These are phyloP conservation scores for Campoplex nolae DNA, from an alignment of 2,888 invertebrate genomes.

Conservation along the genomic window DNA sequence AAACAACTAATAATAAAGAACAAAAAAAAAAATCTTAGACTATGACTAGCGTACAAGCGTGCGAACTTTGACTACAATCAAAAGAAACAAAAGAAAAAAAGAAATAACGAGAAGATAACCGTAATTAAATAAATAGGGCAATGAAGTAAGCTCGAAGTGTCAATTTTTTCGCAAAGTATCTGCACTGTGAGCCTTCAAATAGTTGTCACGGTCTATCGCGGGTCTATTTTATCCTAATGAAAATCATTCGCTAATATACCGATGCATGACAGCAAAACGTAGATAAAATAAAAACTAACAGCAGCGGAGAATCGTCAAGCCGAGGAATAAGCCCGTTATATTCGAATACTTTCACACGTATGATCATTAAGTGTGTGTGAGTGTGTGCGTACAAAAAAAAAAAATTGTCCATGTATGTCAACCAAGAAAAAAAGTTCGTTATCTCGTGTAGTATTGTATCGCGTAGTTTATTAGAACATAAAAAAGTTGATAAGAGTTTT, in stretches of 20 bases:
- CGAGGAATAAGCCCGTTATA: background rate
- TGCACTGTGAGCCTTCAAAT: constrained; percentile 67
- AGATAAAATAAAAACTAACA: constrained; percentile 18
- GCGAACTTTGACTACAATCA: constrained; percentile 63
- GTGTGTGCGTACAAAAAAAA: constrained; percentile 50
- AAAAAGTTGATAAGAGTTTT: constrained; percentile 36
- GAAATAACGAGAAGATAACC: constrained; percentile 1
- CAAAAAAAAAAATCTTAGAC: constrained; percentile 36
- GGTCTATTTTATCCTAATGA: constrained; percentile 51
- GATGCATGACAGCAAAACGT: constrained; percentile 22
- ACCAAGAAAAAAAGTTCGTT: constrained; percentile 50
- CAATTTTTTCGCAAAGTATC: constrained; percentile 66
- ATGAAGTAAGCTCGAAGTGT: constrained; percentile 60
- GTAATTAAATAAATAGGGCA: constrained; percentile 25
- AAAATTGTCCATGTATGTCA: constrained; percentile 64
- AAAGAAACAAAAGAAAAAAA: constrained; percentile 37
- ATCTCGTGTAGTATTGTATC: constrained; percentile 59
- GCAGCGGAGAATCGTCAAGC: background rate
- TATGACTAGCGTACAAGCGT: constrained; percentile 33
- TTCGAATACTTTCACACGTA: constrained; percentile 58
- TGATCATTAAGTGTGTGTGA: constrained; percentile 10
- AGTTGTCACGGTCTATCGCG: constrained; percentile 66
- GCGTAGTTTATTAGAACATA: constrained; percentile 54
- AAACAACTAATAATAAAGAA: constrained; percentile 31
- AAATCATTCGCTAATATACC: constrained; percentile 45